A percentile compares a stretch with the other conserved stretches of the same genome.
These are phyloP conservation scores for Neogobius melanostomus DNA, from an alignment of 2,113 vertebrate species.

Conservation along the genomic window DNA sequence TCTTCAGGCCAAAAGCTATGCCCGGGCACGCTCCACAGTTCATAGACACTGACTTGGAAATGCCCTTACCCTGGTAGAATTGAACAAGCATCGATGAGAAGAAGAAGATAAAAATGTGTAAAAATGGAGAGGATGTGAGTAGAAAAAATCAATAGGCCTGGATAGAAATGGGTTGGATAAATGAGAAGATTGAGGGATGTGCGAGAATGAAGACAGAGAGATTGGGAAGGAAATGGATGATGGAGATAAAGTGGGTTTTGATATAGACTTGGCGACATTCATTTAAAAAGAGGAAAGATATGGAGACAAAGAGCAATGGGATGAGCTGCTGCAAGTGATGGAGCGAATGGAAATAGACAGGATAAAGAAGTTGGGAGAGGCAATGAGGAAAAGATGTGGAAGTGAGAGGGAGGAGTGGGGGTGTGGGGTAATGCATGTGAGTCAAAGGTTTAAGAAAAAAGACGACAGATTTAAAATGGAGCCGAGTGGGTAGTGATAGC, in stretches of 20 bases:
- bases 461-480: slow-evolving; percentile 37
- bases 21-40: slow-evolving; percentile 53
- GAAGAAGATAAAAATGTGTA: not conserved
- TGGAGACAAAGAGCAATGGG: slow-evolving; percentile 35
- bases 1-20: slow-evolving; percentile 25
- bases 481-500: slow-evolving; percentile 23
- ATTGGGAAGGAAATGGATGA: slow-evolving; percentile 35
- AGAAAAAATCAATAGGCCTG: slow-evolving; percentile 17
- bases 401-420: not conserved
- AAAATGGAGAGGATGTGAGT: slow-evolving; percentile 12
- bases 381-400: slow-evolving; percentile 34
- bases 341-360: slow-evolving; percentile 30
- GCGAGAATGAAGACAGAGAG: slow-evolving; percentile 17
- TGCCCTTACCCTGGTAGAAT: slow-evolving; percentile 43
- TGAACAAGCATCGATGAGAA: slow-evolving; percentile 8
- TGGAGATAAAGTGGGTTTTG: slow-evolving; percentile 20
- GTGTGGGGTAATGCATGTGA: slow-evolving; percentile 20
- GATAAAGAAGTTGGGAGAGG: slow-evolving; percentile 30
- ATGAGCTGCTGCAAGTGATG: slow-evolving; percentile 22
- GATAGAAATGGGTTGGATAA: slow-evolving; percentile 16
- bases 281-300: slow-evolving; percentile 31
- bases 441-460: slow-evolving; percentile 19
- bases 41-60: slow-evolving; percentile 68
- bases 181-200: slow-evolving; percentile 18
- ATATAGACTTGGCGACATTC: slow-evolving; percentile 40